Conservation (phyloP, 2,888 invertebrate genomes). For the Polydrusus pterygomalis region DNA sequence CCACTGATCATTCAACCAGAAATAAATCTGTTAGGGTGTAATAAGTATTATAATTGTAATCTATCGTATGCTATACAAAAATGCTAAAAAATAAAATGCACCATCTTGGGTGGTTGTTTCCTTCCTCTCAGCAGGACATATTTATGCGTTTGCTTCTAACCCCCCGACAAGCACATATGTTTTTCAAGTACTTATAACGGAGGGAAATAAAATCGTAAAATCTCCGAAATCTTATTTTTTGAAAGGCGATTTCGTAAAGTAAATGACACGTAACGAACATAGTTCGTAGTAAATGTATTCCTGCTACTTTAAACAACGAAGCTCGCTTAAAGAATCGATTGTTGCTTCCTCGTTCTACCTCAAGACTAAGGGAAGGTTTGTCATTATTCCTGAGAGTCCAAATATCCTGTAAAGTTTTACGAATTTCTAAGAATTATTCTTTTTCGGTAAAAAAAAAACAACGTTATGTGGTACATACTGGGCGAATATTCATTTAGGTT, state of each 20-base stretch:
- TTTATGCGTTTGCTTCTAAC: constrained; percentile 20
- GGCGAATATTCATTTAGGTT: too few species aligned
- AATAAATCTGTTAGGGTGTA: neutral
- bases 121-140: constrained; percentile 16
- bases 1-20: too few species aligned
- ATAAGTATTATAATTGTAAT: neutral
- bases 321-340: neutral
- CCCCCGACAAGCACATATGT: constrained; percentile 23
- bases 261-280: constrained; percentile 72
- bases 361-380: too few species aligned
- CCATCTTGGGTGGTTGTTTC: constrained; percentile 7
- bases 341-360: too few species aligned
- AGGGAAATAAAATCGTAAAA: constrained; percentile 43
- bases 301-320: constrained; percentile 31
- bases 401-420: too few species aligned
- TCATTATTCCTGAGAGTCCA: too few species aligned
- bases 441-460: too few species aligned
- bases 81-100: constrained; percentile 1
- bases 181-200: constrained; percentile 20
- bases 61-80: too few species aligned
- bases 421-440: too few species aligned
- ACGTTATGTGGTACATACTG: too few species aligned
- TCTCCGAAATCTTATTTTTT: constrained; percentile 68
- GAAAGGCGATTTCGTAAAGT: constrained; percentile 69
- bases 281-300: constrained; percentile 61